Evolutionary conservation across 1,140 invertebrate species (phyloP).

Genomic region (Papilio polyxenes): DNA sequence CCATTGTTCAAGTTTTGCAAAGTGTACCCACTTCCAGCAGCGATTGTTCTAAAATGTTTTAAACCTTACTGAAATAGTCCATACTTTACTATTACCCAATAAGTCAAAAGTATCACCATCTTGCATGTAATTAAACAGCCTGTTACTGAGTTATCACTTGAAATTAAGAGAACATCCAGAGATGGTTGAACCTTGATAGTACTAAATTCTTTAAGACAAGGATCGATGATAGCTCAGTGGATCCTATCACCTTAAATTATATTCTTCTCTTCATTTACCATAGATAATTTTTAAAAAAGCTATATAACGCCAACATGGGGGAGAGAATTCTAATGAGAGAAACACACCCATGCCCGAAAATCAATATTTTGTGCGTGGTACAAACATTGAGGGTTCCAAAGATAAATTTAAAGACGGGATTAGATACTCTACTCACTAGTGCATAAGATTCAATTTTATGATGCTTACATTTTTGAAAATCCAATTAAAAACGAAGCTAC

Average conservation of each 20-base stretch:
- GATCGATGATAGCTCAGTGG: too few species aligned
- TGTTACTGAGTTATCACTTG: too few species aligned
- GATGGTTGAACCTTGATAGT: too few species aligned
- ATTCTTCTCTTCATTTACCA: neutral
- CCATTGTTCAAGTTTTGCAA: neutral
- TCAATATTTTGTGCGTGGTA: conserved; percentile 24
- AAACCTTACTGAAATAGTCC: too few species aligned
- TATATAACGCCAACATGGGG: neutral
- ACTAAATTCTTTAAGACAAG: too few species aligned
- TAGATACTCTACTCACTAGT: neutral
- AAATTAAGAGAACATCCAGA: too few species aligned
- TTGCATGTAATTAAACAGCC: too few species aligned
- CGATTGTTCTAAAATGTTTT: neutral
- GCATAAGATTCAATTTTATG: neutral
- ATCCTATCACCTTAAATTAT: neutral
- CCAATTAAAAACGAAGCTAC: neutral
- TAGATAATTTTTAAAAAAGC: neutral
- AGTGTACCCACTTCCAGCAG: neutral
- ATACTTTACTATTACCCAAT: too few species aligned
- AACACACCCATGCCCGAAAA: conserved; percentile 22
- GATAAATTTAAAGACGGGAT: neutral
- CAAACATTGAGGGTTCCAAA: conserved; percentile 7
- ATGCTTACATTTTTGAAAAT: too few species aligned
- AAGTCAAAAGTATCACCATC: too few species aligned
- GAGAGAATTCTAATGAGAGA: conserved; percentile 19